Conservation (phyloP, 2,888 invertebrate species). For the Hypselothyrea guttata region DNA sequence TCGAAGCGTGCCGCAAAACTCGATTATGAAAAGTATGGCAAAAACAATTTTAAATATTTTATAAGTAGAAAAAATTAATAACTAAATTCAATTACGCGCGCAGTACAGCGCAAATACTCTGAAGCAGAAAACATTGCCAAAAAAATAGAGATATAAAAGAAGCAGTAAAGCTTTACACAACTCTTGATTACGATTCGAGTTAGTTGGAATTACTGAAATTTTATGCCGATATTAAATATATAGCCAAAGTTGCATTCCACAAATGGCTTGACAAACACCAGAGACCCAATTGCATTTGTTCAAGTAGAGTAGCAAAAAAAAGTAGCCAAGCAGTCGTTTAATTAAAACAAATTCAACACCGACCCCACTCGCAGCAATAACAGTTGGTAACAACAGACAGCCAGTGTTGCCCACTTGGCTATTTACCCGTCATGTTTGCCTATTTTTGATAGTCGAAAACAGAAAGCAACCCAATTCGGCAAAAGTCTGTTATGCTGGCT, state of each 20-base stretch:
- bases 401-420: no score
- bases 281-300: slow-evolving; percentile 3
- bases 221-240: no score
- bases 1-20: slow-evolving; percentile 55
- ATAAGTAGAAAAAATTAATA: slow-evolving; percentile 46
- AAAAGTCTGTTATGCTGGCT: no score
- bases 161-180: not conserved
- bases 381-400: no score
- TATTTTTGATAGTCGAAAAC: no score
- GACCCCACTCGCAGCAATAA: slow-evolving; percentile 28
- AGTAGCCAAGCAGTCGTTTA: slow-evolving; percentile 50
- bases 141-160: not conserved
- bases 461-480: no score
- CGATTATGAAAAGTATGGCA: slow-evolving; percentile 67
- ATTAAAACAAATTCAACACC: slow-evolving; percentile 69
- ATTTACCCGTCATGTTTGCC: no score
- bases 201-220: no score
- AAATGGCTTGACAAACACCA: slow-evolving; percentile 13
- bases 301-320: slow-evolving; percentile 36
- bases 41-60: slow-evolving; percentile 52
- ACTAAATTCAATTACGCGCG: slow-evolving; percentile 39
- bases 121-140: not conserved
- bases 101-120: slow-evolving; percentile 28
- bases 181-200: no score
- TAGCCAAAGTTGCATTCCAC: slow-evolving; percentile 1